A percentile compares a stretch with the other conserved stretches of the same genome.
Evolutionary conservation across 2,888 invertebrate genomes (phyloP).

Genomic region (Entomobrya multifasciata): DNA sequence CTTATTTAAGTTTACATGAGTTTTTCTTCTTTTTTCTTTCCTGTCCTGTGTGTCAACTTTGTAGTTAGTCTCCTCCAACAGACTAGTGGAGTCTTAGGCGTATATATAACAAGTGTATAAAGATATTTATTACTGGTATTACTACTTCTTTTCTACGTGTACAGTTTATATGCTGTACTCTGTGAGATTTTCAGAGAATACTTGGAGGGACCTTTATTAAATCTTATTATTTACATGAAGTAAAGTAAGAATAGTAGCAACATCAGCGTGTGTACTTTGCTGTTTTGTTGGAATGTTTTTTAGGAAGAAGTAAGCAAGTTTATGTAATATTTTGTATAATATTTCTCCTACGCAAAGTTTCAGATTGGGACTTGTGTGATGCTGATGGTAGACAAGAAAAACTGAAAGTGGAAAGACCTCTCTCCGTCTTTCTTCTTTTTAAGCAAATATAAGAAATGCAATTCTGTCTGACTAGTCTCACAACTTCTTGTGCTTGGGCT

Average conservation of each 20-base stretch:
- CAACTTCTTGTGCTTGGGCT: neutral
- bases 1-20: slow-evolving; percentile 61
- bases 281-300: neutral
- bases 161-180: no score
- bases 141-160: neutral
- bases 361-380: slow-evolving; percentile 13
- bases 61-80: slow-evolving; percentile 8
- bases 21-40: slow-evolving; percentile 34
- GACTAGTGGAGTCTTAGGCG: neutral
- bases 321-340: slow-evolving; percentile 8
- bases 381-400: neutral
- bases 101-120: slow-evolving; percentile 2
- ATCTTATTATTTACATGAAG: slow-evolving; percentile 33
- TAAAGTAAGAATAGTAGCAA: no score
- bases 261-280: neutral
- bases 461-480: no score
- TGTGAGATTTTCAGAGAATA: neutral
- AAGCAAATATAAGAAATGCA: neutral
- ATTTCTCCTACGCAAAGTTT: slow-evolving; percentile 11
- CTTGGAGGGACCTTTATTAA: slow-evolving; percentile 14
- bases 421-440: no score
- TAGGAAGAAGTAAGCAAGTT: neutral
- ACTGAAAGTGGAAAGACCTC: neutral
- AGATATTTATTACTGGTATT: neutral
- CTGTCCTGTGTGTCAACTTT: slow-evolving; percentile 15